These are phyloP conservation scores for Blennius ocellaris DNA, from an alignment of 2,113 vertebrate species.

Conservation along the genomic window DNA sequence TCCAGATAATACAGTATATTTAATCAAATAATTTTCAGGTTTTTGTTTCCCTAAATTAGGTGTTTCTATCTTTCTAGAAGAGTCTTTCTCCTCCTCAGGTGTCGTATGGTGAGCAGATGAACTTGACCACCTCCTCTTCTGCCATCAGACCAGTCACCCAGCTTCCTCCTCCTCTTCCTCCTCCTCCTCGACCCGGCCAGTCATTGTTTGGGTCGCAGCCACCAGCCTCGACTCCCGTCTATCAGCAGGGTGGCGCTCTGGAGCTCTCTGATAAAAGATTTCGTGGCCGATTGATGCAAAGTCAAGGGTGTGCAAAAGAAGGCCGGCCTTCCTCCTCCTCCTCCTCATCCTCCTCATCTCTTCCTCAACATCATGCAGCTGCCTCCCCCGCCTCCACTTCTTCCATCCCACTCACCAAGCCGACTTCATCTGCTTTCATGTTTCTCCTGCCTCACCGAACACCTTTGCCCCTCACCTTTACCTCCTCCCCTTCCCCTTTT, in stretches of 20 bases:
- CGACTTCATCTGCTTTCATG: no score
- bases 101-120: slow-evolving; percentile 66
- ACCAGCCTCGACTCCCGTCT: slow-evolving; percentile 7
- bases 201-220: slow-evolving; percentile 10
- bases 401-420: not conserved
- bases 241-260: slow-evolving; percentile 41
- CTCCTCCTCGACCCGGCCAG: not conserved
- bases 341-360: not conserved
- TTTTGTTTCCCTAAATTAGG: no score
- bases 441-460: not conserved
- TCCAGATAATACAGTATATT: no score
- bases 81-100: slow-evolving; percentile 72
- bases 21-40: no score
- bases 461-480: not conserved
- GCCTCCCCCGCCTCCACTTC: not conserved
- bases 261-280: slow-evolving; percentile 2
- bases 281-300: not conserved
- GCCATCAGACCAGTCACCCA: slow-evolving; percentile 67
- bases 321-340: not conserved
- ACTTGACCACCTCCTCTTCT: slow-evolving; percentile 70
- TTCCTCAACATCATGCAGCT: slow-evolving; percentile 1
- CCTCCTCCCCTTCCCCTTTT: not conserved
- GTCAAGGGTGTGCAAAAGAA: not conserved
- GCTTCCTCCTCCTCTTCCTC: slow-evolving; percentile 27
- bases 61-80: not conserved